Percentiles rank a stretch among this genome's conserved stretches.
phyloP scores from a whole-genome alignment of 2,113 vertebrate species.

The Tupaia tana region DNA sequence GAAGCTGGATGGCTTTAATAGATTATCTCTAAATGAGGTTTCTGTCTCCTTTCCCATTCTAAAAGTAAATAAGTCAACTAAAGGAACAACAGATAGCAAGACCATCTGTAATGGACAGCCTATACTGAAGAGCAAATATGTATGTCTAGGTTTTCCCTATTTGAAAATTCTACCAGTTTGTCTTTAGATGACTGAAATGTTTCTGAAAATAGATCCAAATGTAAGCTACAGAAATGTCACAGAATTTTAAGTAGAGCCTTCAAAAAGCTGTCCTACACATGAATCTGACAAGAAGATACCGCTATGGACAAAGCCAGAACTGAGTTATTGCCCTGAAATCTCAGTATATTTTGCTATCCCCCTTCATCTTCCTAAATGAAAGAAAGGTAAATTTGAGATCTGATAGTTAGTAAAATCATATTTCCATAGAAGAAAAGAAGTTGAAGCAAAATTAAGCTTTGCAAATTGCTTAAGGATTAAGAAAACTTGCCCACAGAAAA shows the following conservation, averaged over 20 bases:
- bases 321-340: not conserved
- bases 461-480: constrained; percentile 42
- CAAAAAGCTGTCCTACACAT: not conserved
- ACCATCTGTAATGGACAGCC: not conserved
- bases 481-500: not conserved
- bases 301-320: accelerated
- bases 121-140: constrained; percentile 28
- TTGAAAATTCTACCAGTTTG: constrained; percentile 38
- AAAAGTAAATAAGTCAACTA: constrained; percentile 35
- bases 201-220: constrained; percentile 12
- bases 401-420: constrained; percentile 28
- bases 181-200: not conserved
- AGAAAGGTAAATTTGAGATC: not conserved
- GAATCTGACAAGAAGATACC: not conserved
- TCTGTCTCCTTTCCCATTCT: not conserved
- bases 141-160: not conserved
- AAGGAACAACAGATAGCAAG: not conserved
- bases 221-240: not conserved
- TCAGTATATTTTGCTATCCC: not conserved
- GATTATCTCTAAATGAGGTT: constrained; percentile 44
- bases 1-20: constrained; percentile 46
- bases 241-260: not conserved
- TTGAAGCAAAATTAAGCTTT: constrained; percentile 12
- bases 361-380: not conserved
- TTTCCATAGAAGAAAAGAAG: not conserved